Base-by-base conservation (phyloP, 2,888 invertebrate genomes). In the Halocaridina rubra region DNA sequence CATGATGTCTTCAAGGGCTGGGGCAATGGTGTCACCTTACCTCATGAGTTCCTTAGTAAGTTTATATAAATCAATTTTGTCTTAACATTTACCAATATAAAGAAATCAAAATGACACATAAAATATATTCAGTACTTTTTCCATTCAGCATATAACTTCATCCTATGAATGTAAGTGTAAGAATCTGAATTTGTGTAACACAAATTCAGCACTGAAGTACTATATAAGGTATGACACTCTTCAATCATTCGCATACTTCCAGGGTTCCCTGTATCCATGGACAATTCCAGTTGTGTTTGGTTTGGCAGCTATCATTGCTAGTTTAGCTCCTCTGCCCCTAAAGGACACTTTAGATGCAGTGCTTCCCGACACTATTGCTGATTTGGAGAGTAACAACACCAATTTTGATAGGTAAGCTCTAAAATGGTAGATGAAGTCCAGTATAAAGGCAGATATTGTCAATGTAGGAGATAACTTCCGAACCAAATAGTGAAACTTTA, bases 21-120 rank as follows among this genome's bases (percentile, higher is more conserved):
- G 85, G 19, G 57, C 75, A 22, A 85, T 80, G 27, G 19, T 80
- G 3, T 39, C 85, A n/a, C 85, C 85, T 3, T 85, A 53, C 67
- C 72, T 85, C 30, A 85, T 80, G 1, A 72, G 75, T 32, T 29
- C 72, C 19, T 13, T 85, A 67, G 85, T 85, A 32, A 59, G 75
- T 32, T n/a, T n/a, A n/a, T n/a, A n/a, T n/a, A n/a, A n/a, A n/a
- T n/a, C n/a, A n/a, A n/a, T n/a, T n/a, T n/a, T 46, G 27, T n/a
- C 46, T 1, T 75, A 78, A 29, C 22, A 29, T 22, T 67, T 22
- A n/a, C n/a, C n/a, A n/a, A n/a, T n/a, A n/a, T n/a, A n/a, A n/a
- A n/a, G n/a, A n/a, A n/a, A n/a, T n/a, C n/a, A n/a, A n/a, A n/a
- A n/a, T n/a, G n/a, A n/a, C n/a, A n/a, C n/a, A n/a, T n/a, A n/a